Percentiles rank a stretch among this genome's conserved stretches.
These are phyloP conservation scores for Chrysopilus asiliformis DNA, from an alignment of 2,888 invertebrate genomes.

Conservation along the genomic window DNA sequence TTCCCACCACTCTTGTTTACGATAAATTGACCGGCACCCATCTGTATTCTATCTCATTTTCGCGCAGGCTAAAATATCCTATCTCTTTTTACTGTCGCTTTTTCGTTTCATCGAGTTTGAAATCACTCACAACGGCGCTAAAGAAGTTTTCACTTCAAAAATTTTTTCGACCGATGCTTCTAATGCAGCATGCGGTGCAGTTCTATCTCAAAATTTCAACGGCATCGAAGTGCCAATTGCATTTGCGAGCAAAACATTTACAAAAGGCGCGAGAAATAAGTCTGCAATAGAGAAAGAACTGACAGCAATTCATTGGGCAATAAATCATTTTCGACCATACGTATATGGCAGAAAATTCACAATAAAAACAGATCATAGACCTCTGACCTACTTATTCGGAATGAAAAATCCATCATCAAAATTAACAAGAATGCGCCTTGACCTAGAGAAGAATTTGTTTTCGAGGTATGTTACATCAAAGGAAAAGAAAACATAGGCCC, in stretches of 20 bases:
- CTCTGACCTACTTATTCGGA: conserved; percentile 17
- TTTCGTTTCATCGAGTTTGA: too few species aligned
- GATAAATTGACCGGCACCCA: too few species aligned
- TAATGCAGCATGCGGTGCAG: conserved; percentile 13
- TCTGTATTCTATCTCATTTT: too few species aligned
- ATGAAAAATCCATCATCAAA: conserved; percentile 18
- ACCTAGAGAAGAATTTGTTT: too few species aligned
- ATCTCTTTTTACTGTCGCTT: too few species aligned
- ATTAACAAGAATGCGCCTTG: conserved; percentile 18
- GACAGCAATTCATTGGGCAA: conserved; percentile 17
- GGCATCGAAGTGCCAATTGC: conserved; percentile 12
- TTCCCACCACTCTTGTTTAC: too few species aligned
- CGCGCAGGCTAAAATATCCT: too few species aligned
- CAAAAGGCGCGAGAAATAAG: conserved; percentile 17
- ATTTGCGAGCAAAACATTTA: conserved; percentile 16
- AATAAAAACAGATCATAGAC: conserved; percentile 17
- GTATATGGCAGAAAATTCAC: conserved; percentile 15
- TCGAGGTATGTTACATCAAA: conserved; percentile 15
- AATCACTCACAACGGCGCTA: too few species aligned
- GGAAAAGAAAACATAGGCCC: conserved; percentile 15
- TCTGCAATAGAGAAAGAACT: conserved; percentile 18
- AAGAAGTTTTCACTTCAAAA: too few species aligned
- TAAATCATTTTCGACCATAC: conserved; percentile 16
- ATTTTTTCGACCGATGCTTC: conserved; percentile 14
- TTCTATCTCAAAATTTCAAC: conserved; percentile 12